Evolutionary conservation across 2,797 vertebrate species (phyloP).

Genomic region (Danio choprae): DNA sequence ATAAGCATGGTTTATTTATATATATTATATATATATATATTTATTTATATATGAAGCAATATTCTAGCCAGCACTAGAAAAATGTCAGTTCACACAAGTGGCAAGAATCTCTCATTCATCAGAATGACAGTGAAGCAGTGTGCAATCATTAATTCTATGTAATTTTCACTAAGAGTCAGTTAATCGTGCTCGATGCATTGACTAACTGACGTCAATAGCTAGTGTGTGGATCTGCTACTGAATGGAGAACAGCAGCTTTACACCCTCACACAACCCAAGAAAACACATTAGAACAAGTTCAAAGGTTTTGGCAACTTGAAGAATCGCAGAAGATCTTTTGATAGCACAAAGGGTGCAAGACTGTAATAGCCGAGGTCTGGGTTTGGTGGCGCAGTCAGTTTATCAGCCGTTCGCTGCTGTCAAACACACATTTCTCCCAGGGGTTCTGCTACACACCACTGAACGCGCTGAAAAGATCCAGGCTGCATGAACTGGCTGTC

Average conservation of each 20-base stretch:
- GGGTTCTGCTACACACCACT: conserved; percentile 67
- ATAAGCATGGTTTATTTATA: neutral
- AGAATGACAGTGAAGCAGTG: neutral
- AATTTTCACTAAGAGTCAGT: conserved; percentile 14
- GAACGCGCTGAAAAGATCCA: conserved; percentile 63
- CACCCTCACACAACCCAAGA: neutral
- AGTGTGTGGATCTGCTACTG: neutral
- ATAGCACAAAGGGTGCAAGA: conserved; percentile 62
- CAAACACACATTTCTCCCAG: conserved; percentile 61
- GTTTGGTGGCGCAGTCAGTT: conserved; percentile 68
- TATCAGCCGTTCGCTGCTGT: conserved; percentile 71
- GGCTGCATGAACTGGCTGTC: conserved; percentile 56
- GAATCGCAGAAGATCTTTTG: conserved; percentile 29
- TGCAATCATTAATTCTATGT: neutral
- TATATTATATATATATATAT: no score
- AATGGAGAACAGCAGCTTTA: conserved; percentile 7
- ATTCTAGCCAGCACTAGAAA: neutral
- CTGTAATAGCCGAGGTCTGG: conserved; percentile 69
- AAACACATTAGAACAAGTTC: conserved; percentile 34
- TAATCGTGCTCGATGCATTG: neutral
- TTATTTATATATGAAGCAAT: neutral
- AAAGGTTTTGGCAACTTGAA: conserved; percentile 44
- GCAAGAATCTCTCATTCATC: no score
- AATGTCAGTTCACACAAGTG: neutral
- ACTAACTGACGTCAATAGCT: neutral